Evolutionary conservation across 2,888 invertebrate species (phyloP).

Genomic region (Malthinus flaveolus): DNA sequence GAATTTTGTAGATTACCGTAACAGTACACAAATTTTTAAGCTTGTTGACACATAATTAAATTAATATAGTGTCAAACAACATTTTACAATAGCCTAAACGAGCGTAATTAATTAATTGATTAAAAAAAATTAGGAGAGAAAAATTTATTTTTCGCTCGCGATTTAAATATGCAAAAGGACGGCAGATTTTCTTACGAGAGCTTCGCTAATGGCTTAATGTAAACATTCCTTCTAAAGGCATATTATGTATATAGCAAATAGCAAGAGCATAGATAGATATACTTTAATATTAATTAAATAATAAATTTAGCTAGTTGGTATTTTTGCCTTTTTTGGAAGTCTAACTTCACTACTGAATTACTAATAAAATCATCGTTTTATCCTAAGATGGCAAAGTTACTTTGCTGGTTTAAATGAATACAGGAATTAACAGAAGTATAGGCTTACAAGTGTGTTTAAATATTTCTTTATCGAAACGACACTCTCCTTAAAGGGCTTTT

Average conservation of each 20-base stretch:
- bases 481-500: too few species aligned
- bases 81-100: not conserved
- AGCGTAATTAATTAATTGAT: conserved; percentile 4
- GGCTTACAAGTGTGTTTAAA: too few species aligned
- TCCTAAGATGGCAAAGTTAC: conserved; percentile 3
- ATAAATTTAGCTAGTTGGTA: not conserved
- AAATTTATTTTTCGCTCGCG: not conserved
- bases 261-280: not conserved
- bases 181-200: not conserved
- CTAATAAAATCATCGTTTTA: not conserved
- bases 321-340: not conserved
- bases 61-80: conserved; percentile 1
- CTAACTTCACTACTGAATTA: not conserved
- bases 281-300: conserved; percentile 1
- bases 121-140: not conserved
- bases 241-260: too few species aligned
- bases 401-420: not conserved
- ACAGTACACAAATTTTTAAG: conserved; percentile 9
- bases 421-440: not conserved
- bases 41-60: conserved; percentile 12
- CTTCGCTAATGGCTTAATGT: conserved; percentile 1
- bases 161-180: not conserved
- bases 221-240: conserved; percentile 1
- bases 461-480: too few species aligned
- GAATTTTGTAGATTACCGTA: conserved; percentile 3